Evolutionary conservation across 2,888 invertebrate genomes (phyloP).

Genomic region (Melinaea marsaeus): DNA sequence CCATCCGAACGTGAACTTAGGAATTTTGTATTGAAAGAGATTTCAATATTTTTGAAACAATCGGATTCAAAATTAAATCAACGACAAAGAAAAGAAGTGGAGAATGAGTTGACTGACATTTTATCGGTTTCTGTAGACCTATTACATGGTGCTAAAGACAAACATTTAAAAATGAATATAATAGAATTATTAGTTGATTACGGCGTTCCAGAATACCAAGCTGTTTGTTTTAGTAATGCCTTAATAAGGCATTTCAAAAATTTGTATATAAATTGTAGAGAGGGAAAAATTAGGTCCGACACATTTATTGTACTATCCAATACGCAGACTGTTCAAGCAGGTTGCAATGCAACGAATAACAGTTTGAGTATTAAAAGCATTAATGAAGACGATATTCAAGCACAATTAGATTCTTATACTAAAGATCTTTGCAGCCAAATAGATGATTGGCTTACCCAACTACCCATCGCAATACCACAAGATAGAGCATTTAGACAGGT

Average conservation of each 20-base stretch:
- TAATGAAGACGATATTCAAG: constrained; percentile 27
- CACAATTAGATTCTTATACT: constrained; percentile 18
- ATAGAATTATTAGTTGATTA: constrained; percentile 38
- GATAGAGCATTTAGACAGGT: constrained; percentile 40
- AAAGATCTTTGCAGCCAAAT: constrained; percentile 46
- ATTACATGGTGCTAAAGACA: constrained; percentile 34
- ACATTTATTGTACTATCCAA: constrained; percentile 43
- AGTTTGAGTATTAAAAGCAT: constrained; percentile 17
- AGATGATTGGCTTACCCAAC: constrained; percentile 49
- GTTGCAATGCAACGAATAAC: constrained; percentile 1
- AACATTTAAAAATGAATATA: constrained; percentile 41
- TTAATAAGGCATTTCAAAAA: constrained; percentile 35
- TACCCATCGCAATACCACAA: constrained; percentile 39
- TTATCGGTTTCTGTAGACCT: constrained; percentile 41
- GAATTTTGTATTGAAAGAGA: constrained; percentile 38
- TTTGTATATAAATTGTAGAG: constrained; percentile 25
- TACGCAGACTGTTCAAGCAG: constrained; percentile 15
- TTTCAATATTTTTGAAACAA: constrained; percentile 38
- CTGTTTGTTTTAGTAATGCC: constrained; percentile 38
- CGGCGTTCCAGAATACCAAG: constrained; percentile 39
- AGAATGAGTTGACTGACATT: constrained; percentile 45
- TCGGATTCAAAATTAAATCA: constrained; percentile 33
- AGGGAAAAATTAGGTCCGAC: constrained; percentile 28
- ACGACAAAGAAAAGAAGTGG: constrained; percentile 36
- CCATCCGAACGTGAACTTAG: constrained; percentile 43